Evolutionary conservation across 2,797 vertebrate genomes (phyloP).

Genomic region (Girardinus metallicus): DNA sequence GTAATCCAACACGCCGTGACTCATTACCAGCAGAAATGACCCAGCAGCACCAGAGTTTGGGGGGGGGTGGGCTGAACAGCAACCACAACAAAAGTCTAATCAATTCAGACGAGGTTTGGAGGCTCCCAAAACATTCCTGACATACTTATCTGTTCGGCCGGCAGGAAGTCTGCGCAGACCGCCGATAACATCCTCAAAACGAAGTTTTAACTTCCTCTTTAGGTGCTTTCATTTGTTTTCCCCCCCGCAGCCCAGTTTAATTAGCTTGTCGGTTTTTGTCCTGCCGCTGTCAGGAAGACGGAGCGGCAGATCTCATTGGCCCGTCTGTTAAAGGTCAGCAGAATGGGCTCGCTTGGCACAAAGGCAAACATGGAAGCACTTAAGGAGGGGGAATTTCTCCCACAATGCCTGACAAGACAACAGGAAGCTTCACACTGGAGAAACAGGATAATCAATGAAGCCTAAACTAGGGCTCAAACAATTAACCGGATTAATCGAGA

Average conservation of each 20-base stretch:
- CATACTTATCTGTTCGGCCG: background rate
- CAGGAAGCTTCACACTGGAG: slow-evolving; percentile 23
- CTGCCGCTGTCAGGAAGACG: slow-evolving; percentile 43
- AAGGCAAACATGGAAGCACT: slow-evolving; percentile 68
- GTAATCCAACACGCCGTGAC: slow-evolving; percentile 43
- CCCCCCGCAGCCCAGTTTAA: slow-evolving; percentile 50
- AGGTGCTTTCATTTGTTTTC: background rate
- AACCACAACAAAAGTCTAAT: slow-evolving; percentile 43
- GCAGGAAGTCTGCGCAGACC: background rate
- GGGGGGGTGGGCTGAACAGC: slow-evolving; percentile 6
- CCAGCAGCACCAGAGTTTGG: slow-evolving; percentile 43
- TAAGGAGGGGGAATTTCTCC: slow-evolving; percentile 60
- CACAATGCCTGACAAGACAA: slow-evolving; percentile 53
- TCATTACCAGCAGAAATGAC: slow-evolving; percentile 64
- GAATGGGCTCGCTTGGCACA: slow-evolving; percentile 57
- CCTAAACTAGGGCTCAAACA: background rate
- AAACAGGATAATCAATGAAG: background rate
- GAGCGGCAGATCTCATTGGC: slow-evolving; percentile 51
- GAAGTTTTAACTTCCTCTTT: background rate
- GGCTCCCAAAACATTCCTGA: slow-evolving; percentile 46
- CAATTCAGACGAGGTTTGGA: slow-evolving; percentile 44
- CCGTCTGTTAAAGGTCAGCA: slow-evolving; percentile 61
- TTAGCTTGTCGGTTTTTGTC: slow-evolving; percentile 71
- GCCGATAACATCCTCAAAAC: background rate
- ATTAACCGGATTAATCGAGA: no score